Conservation (phyloP, 2,113 vertebrate species). For the Ceratotherium simum region DNA sequence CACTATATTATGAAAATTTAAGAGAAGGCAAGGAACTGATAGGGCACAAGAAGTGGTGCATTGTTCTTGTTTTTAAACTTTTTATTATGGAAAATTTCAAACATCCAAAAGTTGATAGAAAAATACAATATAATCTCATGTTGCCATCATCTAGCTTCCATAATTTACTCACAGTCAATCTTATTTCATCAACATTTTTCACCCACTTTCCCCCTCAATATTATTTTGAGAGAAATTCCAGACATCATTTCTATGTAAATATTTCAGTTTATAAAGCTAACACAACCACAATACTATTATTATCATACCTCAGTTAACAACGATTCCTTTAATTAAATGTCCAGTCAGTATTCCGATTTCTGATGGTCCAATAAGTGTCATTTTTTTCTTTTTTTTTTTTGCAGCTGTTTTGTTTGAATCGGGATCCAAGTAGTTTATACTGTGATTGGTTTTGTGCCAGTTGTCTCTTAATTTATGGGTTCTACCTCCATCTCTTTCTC, state of each 20-base stretch:
- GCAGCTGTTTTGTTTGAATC: slow-evolving; percentile 1
- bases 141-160: background rate
- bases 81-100: background rate
- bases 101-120: background rate
- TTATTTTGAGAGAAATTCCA: slow-evolving; percentile 33
- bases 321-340: background rate
- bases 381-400: background rate
- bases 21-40: background rate
- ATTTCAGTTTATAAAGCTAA: background rate
- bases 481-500: background rate
- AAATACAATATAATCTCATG: background rate
- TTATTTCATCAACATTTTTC: background rate
- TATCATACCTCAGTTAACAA: background rate
- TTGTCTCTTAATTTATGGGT: background rate
- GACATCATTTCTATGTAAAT: background rate
- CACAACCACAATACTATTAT: background rate
- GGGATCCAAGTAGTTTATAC: background rate
- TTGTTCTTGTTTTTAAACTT: background rate
- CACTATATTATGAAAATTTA: background rate
- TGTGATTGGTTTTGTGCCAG: background rate
- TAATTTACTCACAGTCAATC: background rate
- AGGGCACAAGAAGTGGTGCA: background rate
- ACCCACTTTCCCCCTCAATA: background rate
- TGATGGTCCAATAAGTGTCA: background rate
- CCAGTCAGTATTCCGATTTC: background rate